These are phyloP conservation scores for Tragelaphus scriptus DNA, from an alignment of 2,113 vertebrate species.

Conservation along the genomic window DNA sequence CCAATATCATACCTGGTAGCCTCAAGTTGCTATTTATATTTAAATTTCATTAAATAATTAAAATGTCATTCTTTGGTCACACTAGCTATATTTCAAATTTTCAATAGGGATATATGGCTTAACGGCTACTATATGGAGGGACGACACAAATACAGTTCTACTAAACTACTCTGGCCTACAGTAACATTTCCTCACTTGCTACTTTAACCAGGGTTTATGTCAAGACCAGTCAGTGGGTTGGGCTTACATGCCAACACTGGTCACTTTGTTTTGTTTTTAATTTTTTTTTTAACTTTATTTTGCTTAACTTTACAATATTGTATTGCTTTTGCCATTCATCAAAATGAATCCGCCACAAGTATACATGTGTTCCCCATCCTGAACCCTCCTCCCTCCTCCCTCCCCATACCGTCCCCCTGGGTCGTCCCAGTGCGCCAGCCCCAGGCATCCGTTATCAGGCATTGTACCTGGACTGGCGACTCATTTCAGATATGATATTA, in stretches of 20 bases:
- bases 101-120: background rate
- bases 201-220: background rate
- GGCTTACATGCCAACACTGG: background rate
- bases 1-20: background rate
- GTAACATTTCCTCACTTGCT: background rate
- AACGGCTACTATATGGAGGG: fast-evolving
- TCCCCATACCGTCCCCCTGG: too few species aligned
- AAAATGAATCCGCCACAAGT: too few species aligned
- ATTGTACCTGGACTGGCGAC: too few species aligned
- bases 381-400: too few species aligned
- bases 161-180: too few species aligned
- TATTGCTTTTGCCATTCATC: too few species aligned
- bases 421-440: too few species aligned
- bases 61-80: background rate
- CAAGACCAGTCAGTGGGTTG: background rate
- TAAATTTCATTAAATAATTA: background rate
- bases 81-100: background rate
- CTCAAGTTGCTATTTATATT: background rate
- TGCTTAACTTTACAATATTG: too few species aligned
- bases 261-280: background rate
- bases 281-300: too few species aligned
- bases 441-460: too few species aligned
- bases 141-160: background rate
- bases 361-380: too few species aligned
- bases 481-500: too few species aligned